Percentiles rank a stretch among this genome's conserved stretches.
phyloP scores from a whole-genome alignment of 2,113 vertebrate genomes.

The Hippopotamus amphibius region DNA sequence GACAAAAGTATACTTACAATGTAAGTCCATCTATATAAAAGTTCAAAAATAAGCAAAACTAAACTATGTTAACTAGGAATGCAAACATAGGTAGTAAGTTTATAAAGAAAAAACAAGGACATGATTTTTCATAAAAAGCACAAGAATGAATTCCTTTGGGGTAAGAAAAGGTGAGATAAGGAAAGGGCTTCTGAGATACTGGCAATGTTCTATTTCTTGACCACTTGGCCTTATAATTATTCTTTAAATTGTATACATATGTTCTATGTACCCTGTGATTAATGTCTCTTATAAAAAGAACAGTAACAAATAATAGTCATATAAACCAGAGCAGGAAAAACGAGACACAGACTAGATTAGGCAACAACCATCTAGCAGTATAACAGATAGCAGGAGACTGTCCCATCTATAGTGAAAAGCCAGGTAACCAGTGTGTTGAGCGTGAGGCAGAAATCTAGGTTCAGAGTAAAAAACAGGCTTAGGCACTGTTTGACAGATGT shows the following conservation, averaged over 20 bases:
- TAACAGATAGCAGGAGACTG: not conserved
- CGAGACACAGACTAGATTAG: not conserved
- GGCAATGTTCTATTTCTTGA: slow-evolving; percentile 14
- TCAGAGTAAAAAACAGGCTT: not conserved
- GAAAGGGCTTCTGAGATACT: not conserved
- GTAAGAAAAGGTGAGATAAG: not conserved
- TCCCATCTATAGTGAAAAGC: not conserved
- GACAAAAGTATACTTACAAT: slow-evolving; percentile 15
- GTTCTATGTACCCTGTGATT: not conserved
- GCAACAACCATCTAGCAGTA: not conserved
- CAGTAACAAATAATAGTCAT: not conserved
- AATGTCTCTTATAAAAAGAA: not conserved
- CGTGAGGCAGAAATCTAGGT: not conserved
- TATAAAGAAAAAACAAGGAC: slow-evolving; percentile 22
- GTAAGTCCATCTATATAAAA: not conserved
- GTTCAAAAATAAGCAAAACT: slow-evolving; percentile 40
- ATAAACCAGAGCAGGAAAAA: not conserved
- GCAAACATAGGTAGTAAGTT: slow-evolving; percentile 28
- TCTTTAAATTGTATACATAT: not conserved
- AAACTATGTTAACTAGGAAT: slow-evolving; percentile 35
- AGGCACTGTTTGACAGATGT: too few relatives aligned
- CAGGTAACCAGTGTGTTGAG: slow-evolving; percentile 4
- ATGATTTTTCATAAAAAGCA: slow-evolving; percentile 27
- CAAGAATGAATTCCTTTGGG: not conserved
- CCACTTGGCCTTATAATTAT: not conserved